A percentile compares a stretch with the other conserved stretches of the same genome.
phyloP scores from a whole-genome alignment of 2,888 invertebrate species.

The Branchipolynoe longqiensis region DNA sequence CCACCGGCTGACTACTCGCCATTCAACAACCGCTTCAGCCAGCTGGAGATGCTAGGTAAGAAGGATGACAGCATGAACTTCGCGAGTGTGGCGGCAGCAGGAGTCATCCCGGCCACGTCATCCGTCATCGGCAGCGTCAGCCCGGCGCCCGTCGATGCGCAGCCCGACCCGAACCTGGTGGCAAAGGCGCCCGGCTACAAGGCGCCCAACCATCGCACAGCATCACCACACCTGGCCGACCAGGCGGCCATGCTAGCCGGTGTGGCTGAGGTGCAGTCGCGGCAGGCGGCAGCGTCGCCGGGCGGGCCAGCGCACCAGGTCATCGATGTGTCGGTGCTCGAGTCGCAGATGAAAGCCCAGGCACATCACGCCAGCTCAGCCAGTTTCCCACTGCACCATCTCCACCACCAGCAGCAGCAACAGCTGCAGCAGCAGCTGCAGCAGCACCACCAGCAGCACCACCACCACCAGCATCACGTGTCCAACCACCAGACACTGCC shows the following conservation, averaged over 20 bases:
- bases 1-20: slow-evolving; percentile 90
- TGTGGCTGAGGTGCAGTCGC: background rate
- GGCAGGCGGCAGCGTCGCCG: slow-evolving; percentile 2
- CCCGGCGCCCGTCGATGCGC: slow-evolving; percentile 19
- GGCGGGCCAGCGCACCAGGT: background rate
- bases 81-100: slow-evolving; percentile 87
- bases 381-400: background rate
- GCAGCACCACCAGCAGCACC: slow-evolving; percentile 54
- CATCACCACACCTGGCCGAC: slow-evolving; percentile 4
- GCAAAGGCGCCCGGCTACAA: slow-evolving; percentile 82
- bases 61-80: slow-evolving; percentile 85
- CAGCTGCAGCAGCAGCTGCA: slow-evolving; percentile 34
- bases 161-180: slow-evolving; percentile 76
- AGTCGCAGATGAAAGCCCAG: slow-evolving; percentile 34
- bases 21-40: slow-evolving; percentile 89
- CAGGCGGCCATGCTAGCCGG: background rate
- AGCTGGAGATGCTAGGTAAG: slow-evolving; percentile 82
- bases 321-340: slow-evolving; percentile 8
- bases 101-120: slow-evolving; percentile 78
- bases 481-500: slow-evolving; percentile 62
- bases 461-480: slow-evolving; percentile 19
- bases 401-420: slow-evolving; percentile 58
- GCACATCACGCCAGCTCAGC: background rate
- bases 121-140: slow-evolving; percentile 22
- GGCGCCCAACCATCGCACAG: slow-evolving; percentile 62